Conservation (phyloP, 2,888 invertebrate species). For the Biston betularia region DNA sequence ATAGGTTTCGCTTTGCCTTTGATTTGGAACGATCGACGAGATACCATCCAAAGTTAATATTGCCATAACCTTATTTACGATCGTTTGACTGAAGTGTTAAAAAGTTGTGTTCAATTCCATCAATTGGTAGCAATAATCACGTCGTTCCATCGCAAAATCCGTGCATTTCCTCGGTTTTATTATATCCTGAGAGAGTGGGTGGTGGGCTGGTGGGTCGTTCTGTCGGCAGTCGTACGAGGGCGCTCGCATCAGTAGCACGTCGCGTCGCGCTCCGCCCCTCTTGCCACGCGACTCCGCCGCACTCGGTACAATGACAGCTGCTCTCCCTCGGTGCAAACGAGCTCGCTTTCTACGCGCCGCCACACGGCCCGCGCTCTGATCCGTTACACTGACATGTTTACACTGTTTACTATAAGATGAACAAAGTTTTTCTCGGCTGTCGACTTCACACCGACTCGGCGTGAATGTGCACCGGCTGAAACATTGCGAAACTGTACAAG, state of each 20-base stretch:
- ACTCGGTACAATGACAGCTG: slow-evolving; percentile 62
- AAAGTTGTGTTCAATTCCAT: slow-evolving; percentile 48
- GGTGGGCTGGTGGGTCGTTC: slow-evolving; percentile 41
- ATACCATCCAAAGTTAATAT: slow-evolving; percentile 37
- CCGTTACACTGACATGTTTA: slow-evolving; percentile 74
- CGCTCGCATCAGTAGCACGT: slow-evolving; percentile 72
- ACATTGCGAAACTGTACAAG: slow-evolving; percentile 83
- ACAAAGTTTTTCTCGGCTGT: slow-evolving; percentile 68
- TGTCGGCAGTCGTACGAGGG: slow-evolving; percentile 74
- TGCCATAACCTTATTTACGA: slow-evolving; percentile 42
- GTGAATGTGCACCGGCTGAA: slow-evolving; percentile 74
- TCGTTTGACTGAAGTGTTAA: slow-evolving; percentile 34
- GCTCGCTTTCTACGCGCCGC: slow-evolving; percentile 75
- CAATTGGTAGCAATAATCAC: slow-evolving; percentile 59
- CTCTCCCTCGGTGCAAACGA: slow-evolving; percentile 55
- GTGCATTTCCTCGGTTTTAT: slow-evolving; percentile 66
- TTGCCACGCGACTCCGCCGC: slow-evolving; percentile 46
- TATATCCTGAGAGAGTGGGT: slow-evolving; percentile 49
- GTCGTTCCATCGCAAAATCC: slow-evolving; percentile 60
- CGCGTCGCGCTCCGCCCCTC: slow-evolving; percentile 54
- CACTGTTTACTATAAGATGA: slow-evolving; percentile 65
- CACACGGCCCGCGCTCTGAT: slow-evolving; percentile 65
- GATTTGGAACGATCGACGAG: slow-evolving; percentile 23
- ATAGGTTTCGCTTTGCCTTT: slow-evolving; percentile 19
- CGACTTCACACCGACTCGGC: slow-evolving; percentile 65